phyloP scores from a whole-genome alignment of 2,113 vertebrate species.

The Channa maculata region DNA sequence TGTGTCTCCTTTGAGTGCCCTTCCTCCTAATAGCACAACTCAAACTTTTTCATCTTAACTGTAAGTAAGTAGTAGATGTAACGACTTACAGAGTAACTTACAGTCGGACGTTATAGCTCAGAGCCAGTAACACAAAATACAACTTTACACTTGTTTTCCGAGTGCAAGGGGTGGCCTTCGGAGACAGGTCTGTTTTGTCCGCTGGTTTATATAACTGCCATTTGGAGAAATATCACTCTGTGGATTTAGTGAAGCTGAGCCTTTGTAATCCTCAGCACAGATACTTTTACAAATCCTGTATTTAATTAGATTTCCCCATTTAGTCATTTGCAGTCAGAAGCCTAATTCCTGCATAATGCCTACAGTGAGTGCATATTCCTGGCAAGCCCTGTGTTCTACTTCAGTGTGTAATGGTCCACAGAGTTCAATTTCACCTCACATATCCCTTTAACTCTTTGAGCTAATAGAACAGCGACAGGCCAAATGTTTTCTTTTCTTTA shows the following conservation, averaged over 20 bases:
- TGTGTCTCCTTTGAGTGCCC: conserved; percentile 47
- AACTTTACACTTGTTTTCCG: not conserved
- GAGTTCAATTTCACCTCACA: conserved; percentile 62
- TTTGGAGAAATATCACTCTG: conserved; percentile 65
- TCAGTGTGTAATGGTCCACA: conserved; percentile 66
- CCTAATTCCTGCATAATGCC: conserved; percentile 74
- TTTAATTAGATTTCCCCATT: conserved; percentile 82
- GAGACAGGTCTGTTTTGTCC: conserved; percentile 47
- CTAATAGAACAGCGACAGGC: conserved; percentile 23
- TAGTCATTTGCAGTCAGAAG: conserved; percentile 71
- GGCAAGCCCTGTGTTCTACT: conserved; percentile 59
- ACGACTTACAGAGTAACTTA: not conserved
- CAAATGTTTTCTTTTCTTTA: conserved; percentile 49
- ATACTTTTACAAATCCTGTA: conserved; percentile 81
- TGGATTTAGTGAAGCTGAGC: conserved; percentile 70
- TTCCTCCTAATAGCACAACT: conserved; percentile 39
- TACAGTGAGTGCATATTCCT: conserved; percentile 60
- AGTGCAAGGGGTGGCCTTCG: conserved; percentile 40
- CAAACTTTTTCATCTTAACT: conserved; percentile 30
- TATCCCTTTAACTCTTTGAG: conserved; percentile 44
- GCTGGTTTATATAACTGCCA: conserved; percentile 68
- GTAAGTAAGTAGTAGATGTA: conserved; percentile 9
- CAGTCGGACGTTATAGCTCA: too few relatives aligned
- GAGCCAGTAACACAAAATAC: not conserved
- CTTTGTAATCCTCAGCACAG: conserved; percentile 78